Evolutionary conservation across 1,140 invertebrate species (phyloP).

Genomic region (Aplysia californica): DNA sequence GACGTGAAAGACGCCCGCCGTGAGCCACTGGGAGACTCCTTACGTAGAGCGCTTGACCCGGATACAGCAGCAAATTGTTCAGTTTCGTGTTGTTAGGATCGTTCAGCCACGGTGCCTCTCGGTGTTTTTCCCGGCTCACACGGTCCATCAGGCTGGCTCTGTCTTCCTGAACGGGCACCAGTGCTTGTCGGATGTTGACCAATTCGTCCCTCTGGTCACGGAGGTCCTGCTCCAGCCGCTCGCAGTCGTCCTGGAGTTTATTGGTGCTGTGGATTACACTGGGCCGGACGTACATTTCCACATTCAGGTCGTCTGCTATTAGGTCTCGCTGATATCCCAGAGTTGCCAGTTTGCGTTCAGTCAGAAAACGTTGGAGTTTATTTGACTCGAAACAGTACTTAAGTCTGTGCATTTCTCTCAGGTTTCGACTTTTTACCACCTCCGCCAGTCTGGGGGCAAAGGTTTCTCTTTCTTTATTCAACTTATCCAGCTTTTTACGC

Average conservation of each 20-base stretch:
- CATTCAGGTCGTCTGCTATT: constrained; percentile 41
- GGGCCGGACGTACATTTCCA: constrained; percentile 52
- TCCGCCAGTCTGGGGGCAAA: constrained; percentile 38
- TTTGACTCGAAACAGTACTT: constrained; percentile 50
- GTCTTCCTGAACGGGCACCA: constrained; percentile 53
- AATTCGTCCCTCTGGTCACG: constrained; percentile 46
- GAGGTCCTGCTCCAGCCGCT: constrained; percentile 50
- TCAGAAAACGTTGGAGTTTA: constrained; percentile 48
- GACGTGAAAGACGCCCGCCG: not conserved
- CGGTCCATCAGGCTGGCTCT: constrained; percentile 37
- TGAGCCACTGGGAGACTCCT: not conserved
- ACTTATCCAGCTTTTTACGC: constrained; percentile 30
- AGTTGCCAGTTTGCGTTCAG: constrained; percentile 48
- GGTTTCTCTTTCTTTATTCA: constrained; percentile 43
- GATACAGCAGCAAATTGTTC: not conserved
- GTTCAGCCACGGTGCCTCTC: not conserved
- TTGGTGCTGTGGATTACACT: constrained; percentile 56
- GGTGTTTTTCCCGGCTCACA: constrained; percentile 25
- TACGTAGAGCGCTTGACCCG: constrained; percentile 6
- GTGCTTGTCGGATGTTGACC: constrained; percentile 47
- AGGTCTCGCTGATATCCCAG: constrained; percentile 46
- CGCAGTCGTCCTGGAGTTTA: constrained; percentile 56
- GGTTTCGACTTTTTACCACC: constrained; percentile 35
- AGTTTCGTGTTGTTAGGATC: not conserved
- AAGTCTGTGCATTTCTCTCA: constrained; percentile 39